These are phyloP conservation scores for Drosophila pseudoananassae DNA, from an alignment of 1,140 invertebrate species.

Conservation along the genomic window DNA sequence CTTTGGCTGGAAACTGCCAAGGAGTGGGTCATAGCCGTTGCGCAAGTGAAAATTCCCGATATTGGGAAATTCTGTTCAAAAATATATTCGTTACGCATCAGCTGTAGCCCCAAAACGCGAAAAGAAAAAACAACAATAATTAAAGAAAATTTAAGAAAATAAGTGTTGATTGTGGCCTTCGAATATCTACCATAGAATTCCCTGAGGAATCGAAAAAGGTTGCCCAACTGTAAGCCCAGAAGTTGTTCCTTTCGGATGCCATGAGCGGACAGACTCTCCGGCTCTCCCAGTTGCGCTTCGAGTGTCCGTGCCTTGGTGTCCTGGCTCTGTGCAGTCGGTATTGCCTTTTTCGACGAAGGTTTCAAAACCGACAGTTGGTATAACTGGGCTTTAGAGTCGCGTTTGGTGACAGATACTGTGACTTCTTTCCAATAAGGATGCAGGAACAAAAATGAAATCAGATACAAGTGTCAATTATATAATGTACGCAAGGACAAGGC, in stretches of 20 bases:
- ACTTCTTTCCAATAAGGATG: constrained; percentile 3
- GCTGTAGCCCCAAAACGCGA: constrained; percentile 20
- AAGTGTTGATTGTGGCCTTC: background rate
- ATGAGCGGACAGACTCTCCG: background rate
- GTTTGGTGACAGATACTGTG: background rate
- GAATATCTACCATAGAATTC: background rate
- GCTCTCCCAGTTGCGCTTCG: background rate
- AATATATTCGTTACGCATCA: constrained; percentile 46
- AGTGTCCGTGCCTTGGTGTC: background rate
- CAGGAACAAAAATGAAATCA: constrained; percentile 1
- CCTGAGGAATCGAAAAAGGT: too few species aligned
- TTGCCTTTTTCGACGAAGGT: constrained; percentile 14
- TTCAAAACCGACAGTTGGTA: constrained; percentile 53
- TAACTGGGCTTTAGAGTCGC: constrained; percentile 9
- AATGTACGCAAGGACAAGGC: constrained; percentile 28
- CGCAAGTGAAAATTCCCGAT: constrained; percentile 53
- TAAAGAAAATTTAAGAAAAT: background rate
- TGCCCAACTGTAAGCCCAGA: background rate
- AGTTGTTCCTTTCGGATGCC: background rate
- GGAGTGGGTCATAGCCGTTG: constrained; percentile 33
- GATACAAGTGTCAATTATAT: constrained; percentile 50
- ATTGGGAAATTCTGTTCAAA: constrained; percentile 28
- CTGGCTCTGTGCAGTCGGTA: background rate
- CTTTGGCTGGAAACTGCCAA: constrained; percentile 6
- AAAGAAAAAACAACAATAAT: too few species aligned